These are phyloP conservation scores for Eupristina koningsbergeri DNA, from an alignment of 1,140 invertebrate species.

Conservation along the genomic window DNA sequence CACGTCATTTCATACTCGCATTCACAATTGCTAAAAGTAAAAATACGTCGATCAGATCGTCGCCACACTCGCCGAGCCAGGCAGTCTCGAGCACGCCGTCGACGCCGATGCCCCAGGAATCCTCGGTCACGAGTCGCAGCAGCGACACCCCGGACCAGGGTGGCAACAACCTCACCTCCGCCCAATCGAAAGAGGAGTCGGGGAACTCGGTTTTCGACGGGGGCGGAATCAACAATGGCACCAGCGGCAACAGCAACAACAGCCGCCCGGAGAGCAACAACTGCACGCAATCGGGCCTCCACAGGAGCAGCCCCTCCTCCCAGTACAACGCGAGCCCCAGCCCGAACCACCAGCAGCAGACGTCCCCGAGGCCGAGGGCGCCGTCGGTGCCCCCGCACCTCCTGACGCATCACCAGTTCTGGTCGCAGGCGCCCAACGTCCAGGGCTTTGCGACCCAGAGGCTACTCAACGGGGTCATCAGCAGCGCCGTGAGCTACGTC, in stretches of 20 bases:
- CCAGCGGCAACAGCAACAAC: conserved; percentile 48
- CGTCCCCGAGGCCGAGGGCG: conserved; percentile 65
- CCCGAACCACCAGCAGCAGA: conserved; percentile 64
- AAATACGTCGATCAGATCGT: conserved; percentile 60
- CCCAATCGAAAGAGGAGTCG: conserved; percentile 71
- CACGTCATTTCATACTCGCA: no score
- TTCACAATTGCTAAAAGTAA: no score
- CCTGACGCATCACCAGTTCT: conserved; percentile 71
- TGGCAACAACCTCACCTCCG: conserved; percentile 63
- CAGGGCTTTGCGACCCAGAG: conserved; percentile 74
- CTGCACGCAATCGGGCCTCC: conserved; percentile 42
- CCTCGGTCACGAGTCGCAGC: conserved; percentile 60
- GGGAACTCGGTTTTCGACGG: conserved; percentile 75
- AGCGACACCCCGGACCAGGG: conserved; percentile 66
- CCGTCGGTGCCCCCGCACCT: conserved; percentile 72
- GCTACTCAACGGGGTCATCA: conserved; percentile 71
- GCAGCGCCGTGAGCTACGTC: conserved; percentile 70
- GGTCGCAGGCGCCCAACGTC: conserved; percentile 71
- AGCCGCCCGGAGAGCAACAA: conserved; percentile 32
- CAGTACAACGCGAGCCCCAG: conserved; percentile 67
- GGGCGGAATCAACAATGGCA: conserved; percentile 60
- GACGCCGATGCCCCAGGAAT: conserved; percentile 60
- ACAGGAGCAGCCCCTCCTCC: conserved; percentile 69
- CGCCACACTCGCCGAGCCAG: conserved; percentile 66
- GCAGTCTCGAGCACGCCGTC: conserved; percentile 67